Evolutionary conservation across 2,113 vertebrate species (phyloP).

Genomic region (Grallaria varia): DNA sequence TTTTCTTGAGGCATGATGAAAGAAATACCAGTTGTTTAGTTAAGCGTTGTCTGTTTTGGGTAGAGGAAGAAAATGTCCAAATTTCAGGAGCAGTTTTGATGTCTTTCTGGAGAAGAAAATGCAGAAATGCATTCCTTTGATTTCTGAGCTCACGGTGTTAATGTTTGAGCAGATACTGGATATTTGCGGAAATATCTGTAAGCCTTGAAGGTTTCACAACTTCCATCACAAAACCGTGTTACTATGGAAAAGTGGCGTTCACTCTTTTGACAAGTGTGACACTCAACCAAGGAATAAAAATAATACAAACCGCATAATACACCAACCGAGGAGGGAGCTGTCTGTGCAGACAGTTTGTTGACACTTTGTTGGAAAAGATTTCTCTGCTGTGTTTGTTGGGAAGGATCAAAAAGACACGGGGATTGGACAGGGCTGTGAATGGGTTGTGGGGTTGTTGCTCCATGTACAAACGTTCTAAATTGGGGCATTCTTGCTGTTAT

Average conservation of each 20-base stretch:
- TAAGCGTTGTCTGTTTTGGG: background rate
- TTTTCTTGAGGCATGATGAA: background rate
- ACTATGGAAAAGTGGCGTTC: slow-evolving; percentile 41
- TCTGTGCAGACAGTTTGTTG: slow-evolving; percentile 52
- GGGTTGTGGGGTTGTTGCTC: background rate
- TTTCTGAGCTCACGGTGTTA: background rate
- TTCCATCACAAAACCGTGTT: slow-evolving; percentile 23
- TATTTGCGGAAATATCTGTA: slow-evolving; percentile 26
- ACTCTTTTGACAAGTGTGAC: slow-evolving; percentile 49
- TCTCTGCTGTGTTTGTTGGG: slow-evolving; percentile 26
- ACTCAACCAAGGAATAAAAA: slow-evolving; percentile 45
- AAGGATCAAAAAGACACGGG: background rate
- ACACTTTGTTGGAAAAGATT: slow-evolving; percentile 57
- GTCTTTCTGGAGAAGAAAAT: background rate
- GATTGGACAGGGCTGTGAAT: background rate
- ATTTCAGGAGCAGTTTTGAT: background rate
- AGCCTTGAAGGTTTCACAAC: slow-evolving; percentile 51
- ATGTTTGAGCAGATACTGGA: slow-evolving; percentile 15
- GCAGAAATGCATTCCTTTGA: background rate
- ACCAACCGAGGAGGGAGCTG: slow-evolving; percentile 3
- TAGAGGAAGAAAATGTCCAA: background rate
- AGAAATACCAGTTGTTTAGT: background rate
- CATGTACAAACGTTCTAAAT: background rate
- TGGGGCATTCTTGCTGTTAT: background rate
- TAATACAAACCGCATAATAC: slow-evolving; percentile 27